A percentile compares a stretch with the other conserved stretches of the same genome.
phyloP scores from a whole-genome alignment of 2,888 invertebrate genomes.

The Drepana falcataria region DNA sequence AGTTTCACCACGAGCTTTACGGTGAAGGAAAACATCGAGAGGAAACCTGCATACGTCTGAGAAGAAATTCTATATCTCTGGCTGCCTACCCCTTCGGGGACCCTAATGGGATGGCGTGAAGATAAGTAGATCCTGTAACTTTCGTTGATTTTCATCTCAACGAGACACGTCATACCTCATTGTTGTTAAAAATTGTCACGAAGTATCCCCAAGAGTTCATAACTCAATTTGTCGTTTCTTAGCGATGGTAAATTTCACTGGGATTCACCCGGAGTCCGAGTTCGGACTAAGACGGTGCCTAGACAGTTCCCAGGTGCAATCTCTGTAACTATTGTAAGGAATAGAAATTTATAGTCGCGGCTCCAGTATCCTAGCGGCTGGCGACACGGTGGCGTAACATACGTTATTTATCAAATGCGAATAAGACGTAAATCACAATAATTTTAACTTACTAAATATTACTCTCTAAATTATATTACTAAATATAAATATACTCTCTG shows the following conservation, averaged over 20 bases:
- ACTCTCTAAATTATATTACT: too few species aligned
- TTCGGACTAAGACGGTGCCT: constrained; percentile 50
- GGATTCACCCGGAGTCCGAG: constrained; percentile 57
- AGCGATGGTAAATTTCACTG: constrained; percentile 39
- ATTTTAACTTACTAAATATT: too few species aligned
- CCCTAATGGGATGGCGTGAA: neutral
- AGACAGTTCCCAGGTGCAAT: constrained; percentile 71
- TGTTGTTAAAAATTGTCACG: constrained; percentile 34
- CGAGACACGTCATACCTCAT: constrained; percentile 9
- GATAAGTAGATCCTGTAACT: neutral
- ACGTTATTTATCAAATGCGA: too few species aligned
- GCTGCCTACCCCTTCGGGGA: too few species aligned
- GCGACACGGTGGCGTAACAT: constrained; percentile 32
- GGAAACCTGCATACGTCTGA: too few species aligned
- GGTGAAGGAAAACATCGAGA: too few species aligned
- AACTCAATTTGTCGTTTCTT: constrained; percentile 58
- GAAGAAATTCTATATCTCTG: too few species aligned
- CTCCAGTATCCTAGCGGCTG: constrained; percentile 27
- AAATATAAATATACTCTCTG: too few species aligned
- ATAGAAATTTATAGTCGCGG: constrained; percentile 60
- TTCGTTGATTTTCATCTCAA: too few species aligned
- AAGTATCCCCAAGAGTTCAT: constrained; percentile 38
- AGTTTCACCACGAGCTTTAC: too few species aligned
- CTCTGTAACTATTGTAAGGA: constrained; percentile 68
- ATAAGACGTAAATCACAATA: too few species aligned